Percentiles rank a stretch among this genome's conserved stretches.
Evolutionary conservation across 2,113 vertebrate genomes (phyloP).

Genomic region (Spea multiplicata): DNA sequence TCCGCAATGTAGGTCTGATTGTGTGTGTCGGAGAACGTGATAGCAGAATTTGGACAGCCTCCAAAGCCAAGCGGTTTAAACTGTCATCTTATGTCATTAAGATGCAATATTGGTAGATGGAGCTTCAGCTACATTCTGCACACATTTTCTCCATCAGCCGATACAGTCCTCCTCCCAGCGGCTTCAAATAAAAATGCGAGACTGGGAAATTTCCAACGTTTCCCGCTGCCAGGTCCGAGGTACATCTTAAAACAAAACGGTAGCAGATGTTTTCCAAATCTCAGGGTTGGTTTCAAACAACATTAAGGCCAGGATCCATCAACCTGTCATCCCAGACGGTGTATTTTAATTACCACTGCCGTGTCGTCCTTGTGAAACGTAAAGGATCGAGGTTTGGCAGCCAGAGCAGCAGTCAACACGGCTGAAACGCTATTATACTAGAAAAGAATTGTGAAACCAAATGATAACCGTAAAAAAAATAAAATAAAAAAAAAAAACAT

Average conservation of each 20-base stretch:
- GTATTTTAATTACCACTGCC: background rate
- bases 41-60: conserved; percentile 18
- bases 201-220: background rate
- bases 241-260: background rate
- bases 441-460: background rate
- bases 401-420: background rate
- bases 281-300: background rate
- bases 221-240: background rate
- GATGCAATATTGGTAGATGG: background rate
- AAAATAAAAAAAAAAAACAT: no score
- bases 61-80: conserved; percentile 23
- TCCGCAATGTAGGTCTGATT: background rate
- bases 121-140: background rate
- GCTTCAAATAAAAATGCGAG: background rate
- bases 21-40: conserved; percentile 6
- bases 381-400: background rate
- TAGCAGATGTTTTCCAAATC: background rate
- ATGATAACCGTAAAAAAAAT: background rate
- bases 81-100: conserved; percentile 9
- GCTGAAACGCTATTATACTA: background rate
- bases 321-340: background rate
- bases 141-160: no score
- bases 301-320: background rate
- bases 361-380: background rate
- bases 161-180: background rate